Percentiles rank a stretch among this genome's conserved stretches.
Evolutionary conservation across 2,113 vertebrate genomes (phyloP).

Genomic region (Panurus biarmicus): DNA sequence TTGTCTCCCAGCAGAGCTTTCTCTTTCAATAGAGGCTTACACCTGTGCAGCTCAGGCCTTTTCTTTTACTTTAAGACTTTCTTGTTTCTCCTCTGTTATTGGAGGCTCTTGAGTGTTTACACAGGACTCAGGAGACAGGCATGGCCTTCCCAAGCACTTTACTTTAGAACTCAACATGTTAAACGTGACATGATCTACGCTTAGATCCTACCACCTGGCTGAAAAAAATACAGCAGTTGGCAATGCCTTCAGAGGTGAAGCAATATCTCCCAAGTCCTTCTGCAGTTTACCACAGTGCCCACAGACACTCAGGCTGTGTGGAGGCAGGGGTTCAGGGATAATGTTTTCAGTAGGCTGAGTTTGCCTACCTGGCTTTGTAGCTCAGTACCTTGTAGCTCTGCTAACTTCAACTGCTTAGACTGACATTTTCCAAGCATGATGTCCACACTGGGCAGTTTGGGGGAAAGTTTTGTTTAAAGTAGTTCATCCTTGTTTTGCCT

Average conservation of each 20-base stretch:
- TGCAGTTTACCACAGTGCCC: background rate
- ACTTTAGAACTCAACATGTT: background rate
- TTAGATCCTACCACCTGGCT: background rate
- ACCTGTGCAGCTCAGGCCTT: background rate
- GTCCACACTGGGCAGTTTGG: background rate
- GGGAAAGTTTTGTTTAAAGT: background rate
- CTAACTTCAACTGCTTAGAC: background rate
- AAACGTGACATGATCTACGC: background rate
- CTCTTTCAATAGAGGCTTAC: background rate
- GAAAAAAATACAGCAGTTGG: background rate
- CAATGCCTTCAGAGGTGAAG: background rate
- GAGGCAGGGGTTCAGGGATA: background rate
- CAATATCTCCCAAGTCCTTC: background rate
- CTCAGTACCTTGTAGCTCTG: background rate
- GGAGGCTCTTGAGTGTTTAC: background rate
- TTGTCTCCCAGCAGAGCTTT: background rate
- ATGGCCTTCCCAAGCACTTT: background rate
- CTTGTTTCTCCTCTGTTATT: background rate
- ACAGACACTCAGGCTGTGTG: fast-evolving
- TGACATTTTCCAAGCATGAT: background rate
- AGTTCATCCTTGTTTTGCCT: background rate
- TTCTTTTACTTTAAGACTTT: background rate
- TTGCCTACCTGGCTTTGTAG: background rate
- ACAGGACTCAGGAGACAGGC: background rate
- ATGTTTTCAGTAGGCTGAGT: background rate